Percentiles rank a stretch among this genome's conserved stretches.
Conservation (phyloP, 2,797 vertebrate genomes). For the Gadopsis bispinosus region DNA sequence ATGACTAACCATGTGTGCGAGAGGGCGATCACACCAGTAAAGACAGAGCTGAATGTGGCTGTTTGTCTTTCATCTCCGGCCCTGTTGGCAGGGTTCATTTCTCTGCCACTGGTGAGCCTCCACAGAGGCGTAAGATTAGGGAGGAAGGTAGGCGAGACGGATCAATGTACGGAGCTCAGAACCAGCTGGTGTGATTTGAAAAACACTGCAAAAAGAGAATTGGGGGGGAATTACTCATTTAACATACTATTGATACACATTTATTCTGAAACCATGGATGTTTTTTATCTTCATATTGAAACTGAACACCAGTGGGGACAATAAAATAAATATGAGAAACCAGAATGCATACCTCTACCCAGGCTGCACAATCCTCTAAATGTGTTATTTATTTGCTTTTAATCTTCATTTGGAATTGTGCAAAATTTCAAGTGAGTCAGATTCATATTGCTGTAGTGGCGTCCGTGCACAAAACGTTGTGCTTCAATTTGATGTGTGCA, state of each 20-base stretch:
- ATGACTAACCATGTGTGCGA: not conserved
- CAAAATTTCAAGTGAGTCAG: not conserved
- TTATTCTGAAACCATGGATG: not conserved
- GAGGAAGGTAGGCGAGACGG: constrained; percentile 13
- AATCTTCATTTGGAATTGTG: not conserved
- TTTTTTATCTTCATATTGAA: not conserved
- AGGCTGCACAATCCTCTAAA: not conserved
- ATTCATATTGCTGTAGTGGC: not conserved
- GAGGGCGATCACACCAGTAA: constrained; percentile 13
- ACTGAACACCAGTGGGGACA: not conserved
- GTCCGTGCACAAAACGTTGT: not conserved
- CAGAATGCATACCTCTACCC: not conserved
- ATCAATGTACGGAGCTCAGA: constrained; percentile 19
- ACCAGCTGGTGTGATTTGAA: not conserved
- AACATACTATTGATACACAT: not conserved
- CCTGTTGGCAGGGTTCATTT: constrained; percentile 47
- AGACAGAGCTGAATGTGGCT: constrained; percentile 27
- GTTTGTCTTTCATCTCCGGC: constrained; percentile 55
- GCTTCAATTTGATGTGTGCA: not conserved
- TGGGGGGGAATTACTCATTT: not conserved
- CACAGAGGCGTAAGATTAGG: constrained; percentile 35
- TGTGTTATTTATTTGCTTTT: not conserved
- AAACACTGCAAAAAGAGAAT: not conserved
- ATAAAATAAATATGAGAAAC: not conserved
- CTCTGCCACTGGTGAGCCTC: constrained; percentile 30